Conservation (phyloP, 2,888 invertebrate species). For the Mythimna ferrago region DNA sequence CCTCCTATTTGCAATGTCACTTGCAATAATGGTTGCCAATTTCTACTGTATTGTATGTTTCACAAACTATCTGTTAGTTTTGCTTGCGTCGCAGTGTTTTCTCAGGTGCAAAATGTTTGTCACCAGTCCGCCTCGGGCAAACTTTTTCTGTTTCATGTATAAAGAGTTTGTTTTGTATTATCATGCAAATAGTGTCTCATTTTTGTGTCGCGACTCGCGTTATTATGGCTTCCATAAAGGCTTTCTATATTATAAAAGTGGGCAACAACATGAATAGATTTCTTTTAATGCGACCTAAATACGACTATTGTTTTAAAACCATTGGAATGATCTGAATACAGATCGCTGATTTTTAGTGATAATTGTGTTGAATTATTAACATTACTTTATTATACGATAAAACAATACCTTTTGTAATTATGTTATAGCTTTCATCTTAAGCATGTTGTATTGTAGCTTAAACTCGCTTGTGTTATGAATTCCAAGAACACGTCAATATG, state of each 20-base stretch:
- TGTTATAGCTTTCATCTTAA: slow-evolving; percentile 28
- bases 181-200: slow-evolving; percentile 53
- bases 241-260: slow-evolving; percentile 40
- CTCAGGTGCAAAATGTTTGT: slow-evolving; percentile 57
- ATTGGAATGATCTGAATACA: slow-evolving; percentile 34
- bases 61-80: slow-evolving; percentile 44
- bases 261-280: slow-evolving; percentile 36
- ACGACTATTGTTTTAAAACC: slow-evolving; percentile 42
- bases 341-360: slow-evolving; percentile 31
- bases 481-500: slow-evolving; percentile 36
- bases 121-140: slow-evolving; percentile 31
- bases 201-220: slow-evolving; percentile 30
- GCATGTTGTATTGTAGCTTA: not conserved
- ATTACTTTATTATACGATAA: not conserved
- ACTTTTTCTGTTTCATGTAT: slow-evolving; percentile 40
- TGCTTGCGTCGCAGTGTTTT: slow-evolving; percentile 49
- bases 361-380: slow-evolving; percentile 8
- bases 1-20: slow-evolving; percentile 35
- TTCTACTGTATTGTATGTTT: slow-evolving; percentile 48
- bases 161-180: slow-evolving; percentile 49
- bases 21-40: slow-evolving; percentile 47
- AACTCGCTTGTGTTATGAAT: slow-evolving; percentile 34
- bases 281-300: slow-evolving; percentile 47
- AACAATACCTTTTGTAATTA: slow-evolving; percentile 23
- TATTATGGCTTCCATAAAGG: slow-evolving; percentile 42